Conservation (phyloP, 2,113 vertebrate genomes). For the Eudorcas thomsonii region DNA sequence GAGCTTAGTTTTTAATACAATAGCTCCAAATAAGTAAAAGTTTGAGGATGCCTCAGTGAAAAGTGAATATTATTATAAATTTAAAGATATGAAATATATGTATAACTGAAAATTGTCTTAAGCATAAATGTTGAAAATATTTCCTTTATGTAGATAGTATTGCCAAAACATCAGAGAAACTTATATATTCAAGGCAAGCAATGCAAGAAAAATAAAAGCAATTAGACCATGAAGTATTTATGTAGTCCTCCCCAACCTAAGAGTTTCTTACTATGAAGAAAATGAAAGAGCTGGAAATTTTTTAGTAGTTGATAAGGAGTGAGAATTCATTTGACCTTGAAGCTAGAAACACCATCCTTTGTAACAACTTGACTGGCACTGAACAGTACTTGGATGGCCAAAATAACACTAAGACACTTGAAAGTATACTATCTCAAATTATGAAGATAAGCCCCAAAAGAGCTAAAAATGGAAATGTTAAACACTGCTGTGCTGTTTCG, state of each 20-base stretch:
- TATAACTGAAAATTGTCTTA: background rate
- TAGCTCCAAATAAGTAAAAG: constrained; percentile 61
- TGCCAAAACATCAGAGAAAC: background rate
- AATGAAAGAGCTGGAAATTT: background rate
- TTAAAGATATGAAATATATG: background rate
- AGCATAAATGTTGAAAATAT: constrained; percentile 7
- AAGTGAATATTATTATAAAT: background rate
- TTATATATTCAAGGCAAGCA: background rate
- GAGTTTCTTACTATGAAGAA: background rate
- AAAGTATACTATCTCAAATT: background rate
- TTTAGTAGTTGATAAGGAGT: background rate
- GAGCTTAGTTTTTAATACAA: constrained; percentile 40
- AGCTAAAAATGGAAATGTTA: background rate
- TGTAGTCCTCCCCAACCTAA: background rate
- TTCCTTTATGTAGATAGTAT: background rate
- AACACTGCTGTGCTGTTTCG: background rate
- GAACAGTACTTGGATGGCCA: background rate
- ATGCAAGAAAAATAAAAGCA: constrained; percentile 9
- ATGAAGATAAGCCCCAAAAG: background rate
- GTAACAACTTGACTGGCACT: background rate
- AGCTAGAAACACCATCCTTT: background rate
- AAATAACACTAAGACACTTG: background rate
- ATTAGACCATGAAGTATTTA: background rate
- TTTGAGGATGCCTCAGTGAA: background rate
- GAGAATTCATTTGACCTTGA: background rate